Percentiles rank a stretch among this genome's conserved stretches.
Conservation (phyloP, 2,113 vertebrate species). For the Cyprinus carpio region DNA sequence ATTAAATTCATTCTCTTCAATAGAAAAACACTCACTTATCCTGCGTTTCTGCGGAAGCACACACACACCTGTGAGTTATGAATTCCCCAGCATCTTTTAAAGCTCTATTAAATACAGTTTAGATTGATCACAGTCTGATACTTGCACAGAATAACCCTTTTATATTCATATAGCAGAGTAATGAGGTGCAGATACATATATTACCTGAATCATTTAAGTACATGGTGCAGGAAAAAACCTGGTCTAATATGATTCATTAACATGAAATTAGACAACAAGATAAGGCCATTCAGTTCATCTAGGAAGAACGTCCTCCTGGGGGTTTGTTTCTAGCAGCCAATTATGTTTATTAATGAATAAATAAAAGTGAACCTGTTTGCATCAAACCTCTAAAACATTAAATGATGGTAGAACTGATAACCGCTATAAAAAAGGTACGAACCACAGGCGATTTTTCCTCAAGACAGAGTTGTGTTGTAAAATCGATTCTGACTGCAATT, state of each 20-base stretch:
- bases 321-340: neutral
- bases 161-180: slow-evolving; percentile 37
- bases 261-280: slow-evolving; percentile 18
- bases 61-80: slow-evolving; percentile 38
- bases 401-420: neutral
- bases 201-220: slow-evolving; percentile 19
- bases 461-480: neutral
- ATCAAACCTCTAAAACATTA: neutral
- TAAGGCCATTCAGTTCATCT: slow-evolving; percentile 7
- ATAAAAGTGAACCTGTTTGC: slow-evolving; percentile 22
- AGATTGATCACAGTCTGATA: slow-evolving; percentile 34
- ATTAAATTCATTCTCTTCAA: slow-evolving; percentile 40
- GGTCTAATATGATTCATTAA: slow-evolving; percentile 31
- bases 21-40: slow-evolving; percentile 43
- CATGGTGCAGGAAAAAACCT: neutral
- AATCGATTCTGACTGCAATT: neutral
- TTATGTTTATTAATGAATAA: neutral
- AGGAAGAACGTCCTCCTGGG: neutral
- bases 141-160: slow-evolving; percentile 41
- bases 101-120: slow-evolving; percentile 37
- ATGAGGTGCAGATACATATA: slow-evolving; percentile 31
- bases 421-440: neutral
- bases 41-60: slow-evolving; percentile 1
- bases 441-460: neutral
- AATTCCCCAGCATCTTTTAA: slow-evolving; percentile 23